phyloP scores from a whole-genome alignment of 2,888 invertebrate species.

The Homarus gammarus region DNA sequence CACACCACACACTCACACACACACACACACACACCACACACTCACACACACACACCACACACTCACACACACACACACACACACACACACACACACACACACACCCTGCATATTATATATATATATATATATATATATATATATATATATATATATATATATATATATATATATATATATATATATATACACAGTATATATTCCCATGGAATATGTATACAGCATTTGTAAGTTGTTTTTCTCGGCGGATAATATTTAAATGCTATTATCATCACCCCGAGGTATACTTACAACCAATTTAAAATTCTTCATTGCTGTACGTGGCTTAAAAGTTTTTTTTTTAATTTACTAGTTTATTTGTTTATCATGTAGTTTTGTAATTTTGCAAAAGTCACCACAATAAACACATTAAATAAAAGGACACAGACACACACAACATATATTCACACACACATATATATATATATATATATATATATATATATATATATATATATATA shows the following conservation, averaged over 20 bases:
- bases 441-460: constrained; percentile 1
- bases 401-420: too few species aligned
- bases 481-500: constrained; percentile 44
- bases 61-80: neutral
- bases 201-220: neutral
- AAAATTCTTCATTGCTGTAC: too few species aligned
- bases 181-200: constrained; percentile 19
- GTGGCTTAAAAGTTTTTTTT: too few species aligned
- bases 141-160: constrained; percentile 30
- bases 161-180: constrained; percentile 34
- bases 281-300: too few species aligned
- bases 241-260: too few species aligned
- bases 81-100: too few species aligned
- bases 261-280: too few species aligned
- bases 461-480: constrained; percentile 37
- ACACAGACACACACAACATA: neutral
- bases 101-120: neutral
- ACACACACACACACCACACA: neutral
- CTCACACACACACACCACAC: neutral
- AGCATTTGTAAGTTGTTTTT: too few species aligned
- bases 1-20: too few species aligned
- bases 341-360: too few species aligned
- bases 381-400: too few species aligned
- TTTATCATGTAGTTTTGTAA: too few species aligned
- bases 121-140: constrained; percentile 34